These are phyloP conservation scores for Cephalopterus ornatus DNA, from an alignment of 2,113 vertebrate genomes.

Conservation along the genomic window DNA sequence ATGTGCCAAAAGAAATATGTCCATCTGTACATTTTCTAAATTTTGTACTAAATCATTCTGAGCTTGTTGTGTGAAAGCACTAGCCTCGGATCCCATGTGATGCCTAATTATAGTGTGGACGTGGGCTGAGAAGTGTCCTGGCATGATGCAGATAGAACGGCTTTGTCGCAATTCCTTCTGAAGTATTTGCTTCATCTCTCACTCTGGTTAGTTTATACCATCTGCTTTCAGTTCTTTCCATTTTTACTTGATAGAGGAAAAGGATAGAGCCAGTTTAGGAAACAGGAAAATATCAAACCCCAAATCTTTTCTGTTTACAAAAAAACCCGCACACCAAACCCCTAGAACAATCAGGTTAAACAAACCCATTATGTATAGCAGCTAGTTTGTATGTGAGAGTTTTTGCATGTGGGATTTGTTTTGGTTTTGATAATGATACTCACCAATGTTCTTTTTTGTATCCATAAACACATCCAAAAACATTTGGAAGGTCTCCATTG, in stretches of 20 bases:
- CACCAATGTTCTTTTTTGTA: neutral
- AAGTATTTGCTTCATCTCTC: neutral
- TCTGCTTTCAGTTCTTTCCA: neutral
- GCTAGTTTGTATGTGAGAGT: neutral
- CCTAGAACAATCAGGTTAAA: neutral
- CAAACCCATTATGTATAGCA: neutral
- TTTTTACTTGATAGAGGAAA: neutral
- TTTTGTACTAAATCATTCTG: neutral
- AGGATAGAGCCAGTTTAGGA: neutral
- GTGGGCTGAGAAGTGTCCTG: slow-evolving; percentile 17
- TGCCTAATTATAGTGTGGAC: slow-evolving; percentile 6
- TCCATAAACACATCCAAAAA: neutral
- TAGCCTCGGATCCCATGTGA: neutral
- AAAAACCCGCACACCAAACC: accelerated
- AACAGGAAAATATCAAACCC: neutral
- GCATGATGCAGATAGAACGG: neutral
- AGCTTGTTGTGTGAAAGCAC: neutral
- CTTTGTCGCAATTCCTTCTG: neutral
- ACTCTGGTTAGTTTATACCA: neutral
- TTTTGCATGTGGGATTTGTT: neutral
- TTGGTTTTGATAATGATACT: neutral
- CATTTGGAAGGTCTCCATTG: neutral
- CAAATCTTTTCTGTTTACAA: neutral
- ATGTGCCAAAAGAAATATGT: slow-evolving; percentile 1
- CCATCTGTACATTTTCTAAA: neutral